phyloP scores from a whole-genome alignment of 2,113 vertebrate species.

The Thryonomys swinderianus region DNA sequence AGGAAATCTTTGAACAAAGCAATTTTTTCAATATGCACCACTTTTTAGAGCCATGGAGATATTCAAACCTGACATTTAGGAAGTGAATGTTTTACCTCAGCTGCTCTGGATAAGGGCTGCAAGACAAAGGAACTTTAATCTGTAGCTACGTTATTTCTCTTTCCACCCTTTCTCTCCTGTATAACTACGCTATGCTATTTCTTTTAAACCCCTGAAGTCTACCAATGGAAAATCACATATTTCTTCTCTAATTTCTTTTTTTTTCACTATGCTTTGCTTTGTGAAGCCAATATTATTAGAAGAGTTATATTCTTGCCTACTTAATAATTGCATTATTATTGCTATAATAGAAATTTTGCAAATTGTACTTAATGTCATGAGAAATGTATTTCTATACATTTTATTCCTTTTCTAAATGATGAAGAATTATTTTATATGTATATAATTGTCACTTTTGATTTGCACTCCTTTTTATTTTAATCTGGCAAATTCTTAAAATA shows the following conservation, averaged over 20 bases:
- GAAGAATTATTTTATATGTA: background rate
- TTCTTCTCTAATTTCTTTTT: background rate
- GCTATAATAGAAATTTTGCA: background rate
- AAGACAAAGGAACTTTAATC: background rate
- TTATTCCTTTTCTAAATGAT: background rate
- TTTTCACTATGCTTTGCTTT: background rate
- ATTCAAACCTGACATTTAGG: background rate
- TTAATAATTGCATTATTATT: conserved; percentile 26
- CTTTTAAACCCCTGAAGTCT: background rate
- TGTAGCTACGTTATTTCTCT: background rate
- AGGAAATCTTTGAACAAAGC: background rate
- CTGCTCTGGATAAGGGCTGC: background rate
- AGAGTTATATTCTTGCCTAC: conserved; percentile 2
- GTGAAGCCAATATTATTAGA: conserved; percentile 3
- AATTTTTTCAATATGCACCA: background rate
- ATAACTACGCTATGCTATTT: background rate
- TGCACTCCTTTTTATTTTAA: background rate
- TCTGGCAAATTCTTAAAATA: background rate
- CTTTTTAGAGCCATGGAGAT: background rate
- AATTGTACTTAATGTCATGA: background rate
- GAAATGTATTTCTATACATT: background rate
- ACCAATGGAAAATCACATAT: background rate
- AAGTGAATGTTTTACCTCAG: background rate
- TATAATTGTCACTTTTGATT: background rate
- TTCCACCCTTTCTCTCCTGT: background rate